Evolutionary conservation across 2,888 invertebrate species (phyloP).

Genomic region (Zootermopsis nevadensis): DNA sequence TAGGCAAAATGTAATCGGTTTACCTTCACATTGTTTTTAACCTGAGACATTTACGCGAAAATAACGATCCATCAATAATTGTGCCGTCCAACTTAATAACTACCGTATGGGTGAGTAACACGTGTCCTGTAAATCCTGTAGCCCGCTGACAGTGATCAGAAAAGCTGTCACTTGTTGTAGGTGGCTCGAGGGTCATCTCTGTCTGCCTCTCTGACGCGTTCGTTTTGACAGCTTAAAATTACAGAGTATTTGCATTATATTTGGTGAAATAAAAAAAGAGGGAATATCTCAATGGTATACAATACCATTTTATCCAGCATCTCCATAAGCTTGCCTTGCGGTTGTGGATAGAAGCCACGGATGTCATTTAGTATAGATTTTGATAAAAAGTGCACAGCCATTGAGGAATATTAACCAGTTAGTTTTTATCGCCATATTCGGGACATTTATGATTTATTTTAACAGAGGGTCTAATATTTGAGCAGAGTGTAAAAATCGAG

Average conservation of each 20-base stretch:
- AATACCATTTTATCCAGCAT: neutral
- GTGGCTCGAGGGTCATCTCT: neutral
- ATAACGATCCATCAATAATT: neutral
- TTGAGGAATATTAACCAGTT: too few species aligned
- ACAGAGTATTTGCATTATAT: conserved; percentile 9
- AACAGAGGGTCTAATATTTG: too few species aligned
- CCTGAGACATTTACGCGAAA: neutral
- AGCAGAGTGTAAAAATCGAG: too few species aligned
- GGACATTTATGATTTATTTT: too few species aligned
- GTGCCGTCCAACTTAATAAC: neutral
- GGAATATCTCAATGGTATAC: neutral
- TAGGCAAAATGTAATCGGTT: too few species aligned
- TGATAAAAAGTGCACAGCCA: too few species aligned
- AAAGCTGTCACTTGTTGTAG: neutral
- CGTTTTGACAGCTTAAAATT: conserved; percentile 20
- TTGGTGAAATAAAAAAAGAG: neutral
- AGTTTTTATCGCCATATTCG: too few species aligned
- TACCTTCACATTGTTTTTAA: neutral
- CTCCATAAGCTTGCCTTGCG: neutral
- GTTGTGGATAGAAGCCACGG: neutral
- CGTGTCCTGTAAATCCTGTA: neutral
- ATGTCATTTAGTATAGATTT: too few species aligned
- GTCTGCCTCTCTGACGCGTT: neutral
- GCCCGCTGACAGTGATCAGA: neutral
- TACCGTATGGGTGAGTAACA: neutral